Conservation (phyloP, 2,888 invertebrate genomes). For the Schizaphis graminum region DNA sequence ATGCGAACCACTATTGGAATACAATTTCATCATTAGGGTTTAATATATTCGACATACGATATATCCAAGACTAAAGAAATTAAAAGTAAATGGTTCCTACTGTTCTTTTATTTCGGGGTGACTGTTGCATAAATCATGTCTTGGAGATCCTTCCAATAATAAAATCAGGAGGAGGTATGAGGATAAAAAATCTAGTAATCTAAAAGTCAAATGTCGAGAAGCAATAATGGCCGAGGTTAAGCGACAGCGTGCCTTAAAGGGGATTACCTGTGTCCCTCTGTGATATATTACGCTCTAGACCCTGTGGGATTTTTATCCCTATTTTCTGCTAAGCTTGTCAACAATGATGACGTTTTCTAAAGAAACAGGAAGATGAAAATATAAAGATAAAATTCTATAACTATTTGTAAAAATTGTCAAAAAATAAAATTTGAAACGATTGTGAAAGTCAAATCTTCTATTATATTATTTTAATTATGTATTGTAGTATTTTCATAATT, state of each 20-base stretch:
- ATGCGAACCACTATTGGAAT: neutral
- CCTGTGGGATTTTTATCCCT: constrained; percentile 62
- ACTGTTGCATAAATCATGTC: constrained; percentile 60
- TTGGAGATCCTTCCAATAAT: constrained; percentile 57
- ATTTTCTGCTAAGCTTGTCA: constrained; percentile 62
- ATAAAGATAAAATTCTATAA: constrained; percentile 34
- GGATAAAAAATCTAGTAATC: constrained; percentile 61
- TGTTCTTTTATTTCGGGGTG: constrained; percentile 44
- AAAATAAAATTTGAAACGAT: neutral
- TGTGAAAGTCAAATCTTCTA: neutral
- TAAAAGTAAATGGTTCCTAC: constrained; percentile 38
- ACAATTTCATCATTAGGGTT: constrained; percentile 22
- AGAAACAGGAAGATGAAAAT: constrained; percentile 36
- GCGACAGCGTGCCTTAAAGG: constrained; percentile 63
- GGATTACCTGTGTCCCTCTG: constrained; percentile 65
- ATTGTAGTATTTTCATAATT: neutral
- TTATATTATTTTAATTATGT: neutral
- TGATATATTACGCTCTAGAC: constrained; percentile 63
- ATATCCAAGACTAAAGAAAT: constrained; percentile 43
- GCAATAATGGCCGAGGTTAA: constrained; percentile 65
- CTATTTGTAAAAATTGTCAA: constrained; percentile 10
- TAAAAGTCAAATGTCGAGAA: constrained; percentile 66
- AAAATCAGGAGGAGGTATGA: constrained; percentile 52
- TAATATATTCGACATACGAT: constrained; percentile 1
- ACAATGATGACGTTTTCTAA: constrained; percentile 57